These are phyloP conservation scores for Spodoptera litura DNA, from an alignment of 1,140 invertebrate species.

Conservation along the genomic window DNA sequence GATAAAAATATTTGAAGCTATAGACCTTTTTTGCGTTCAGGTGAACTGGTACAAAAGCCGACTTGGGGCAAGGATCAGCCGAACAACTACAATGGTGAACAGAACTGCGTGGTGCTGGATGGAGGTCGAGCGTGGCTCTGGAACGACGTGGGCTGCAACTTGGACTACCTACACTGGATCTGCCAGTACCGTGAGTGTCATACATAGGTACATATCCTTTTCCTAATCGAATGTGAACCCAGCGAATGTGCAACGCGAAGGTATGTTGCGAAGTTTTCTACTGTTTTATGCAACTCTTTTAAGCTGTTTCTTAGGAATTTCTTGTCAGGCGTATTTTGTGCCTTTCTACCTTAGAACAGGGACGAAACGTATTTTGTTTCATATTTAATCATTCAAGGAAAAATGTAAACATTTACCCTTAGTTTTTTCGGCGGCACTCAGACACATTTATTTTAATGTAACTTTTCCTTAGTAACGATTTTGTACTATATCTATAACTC, in stretches of 20 bases:
- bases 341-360: no score
- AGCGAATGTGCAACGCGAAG: conserved; percentile 62
- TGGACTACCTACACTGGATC: conserved; percentile 97
- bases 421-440: no score
- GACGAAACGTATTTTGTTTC: no score
- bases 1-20: no score
- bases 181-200: conserved; percentile 94
- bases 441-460: no score
- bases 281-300: background rate
- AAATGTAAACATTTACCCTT: no score
- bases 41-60: conserved; percentile 91
- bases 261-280: conserved; percentile 7
- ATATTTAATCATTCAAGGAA: no score
- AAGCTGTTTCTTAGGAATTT: no score
- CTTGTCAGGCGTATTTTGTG: background rate
- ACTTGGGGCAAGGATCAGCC: conserved; percentile 97
- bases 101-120: conserved; percentile 97
- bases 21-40: conserved; percentile 81
- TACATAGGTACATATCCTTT: conserved; percentile 82
- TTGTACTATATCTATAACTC: no score
- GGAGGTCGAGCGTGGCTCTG: conserved; percentile 95
- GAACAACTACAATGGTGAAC: conserved; percentile 97
- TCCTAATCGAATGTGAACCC: conserved; percentile 62
- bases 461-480: no score
- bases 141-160: conserved; percentile 97